Evolutionary conservation across 2,888 invertebrate genomes (phyloP), one percentile per base, ranked within the genome.

Genomic region (Hirtodrosophila confusa): DNA sequence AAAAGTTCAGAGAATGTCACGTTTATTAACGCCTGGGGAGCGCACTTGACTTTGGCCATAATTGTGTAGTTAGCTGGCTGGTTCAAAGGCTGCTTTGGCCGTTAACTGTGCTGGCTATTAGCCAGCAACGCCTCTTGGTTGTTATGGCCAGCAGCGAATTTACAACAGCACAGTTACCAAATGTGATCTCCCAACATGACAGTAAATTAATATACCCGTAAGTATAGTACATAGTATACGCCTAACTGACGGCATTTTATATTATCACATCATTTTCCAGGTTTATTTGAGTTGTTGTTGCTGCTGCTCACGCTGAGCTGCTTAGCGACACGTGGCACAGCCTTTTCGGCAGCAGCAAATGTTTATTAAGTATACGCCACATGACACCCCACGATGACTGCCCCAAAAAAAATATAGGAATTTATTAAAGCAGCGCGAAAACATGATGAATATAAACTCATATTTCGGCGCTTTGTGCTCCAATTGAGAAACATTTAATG

Each of bases 1-100:
- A 37, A 50, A 49, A 56, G 57, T 55, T 35, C 12, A 55, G 61
- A 51, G 65, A 67, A 62, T 55, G 71, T 77, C 65, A 56, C 75
- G 43, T 72, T 75, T 85, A 69, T 77, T 65, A 60, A 51, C 57
- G 77, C 54, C 75, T 55, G 58, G 83, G 84, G 83, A 82, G 70
- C 50, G 61, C 63, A 64, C 69, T 80, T 63, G 62, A 69, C 75
- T 64, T 58, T 72, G 65, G 51, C 60, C 63, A 54, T 69, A 75
- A 75, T 61, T 65, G 65, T 65, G 65, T 39, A 35, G 75, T 47
- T 53, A 49, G 56, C 41, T 41, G 24, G 45, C 51, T 12, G 35
- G 35, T 24, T 35, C 35, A 53, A 12, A 43, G 24, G 36, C 17
- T 33, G 12, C 17, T 50, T 29, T 61, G 51, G 37, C 41, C 8